These are phyloP conservation scores for Antheraea yamamai DNA, from an alignment of 2,888 invertebrate genomes.

Conservation along the genomic window DNA sequence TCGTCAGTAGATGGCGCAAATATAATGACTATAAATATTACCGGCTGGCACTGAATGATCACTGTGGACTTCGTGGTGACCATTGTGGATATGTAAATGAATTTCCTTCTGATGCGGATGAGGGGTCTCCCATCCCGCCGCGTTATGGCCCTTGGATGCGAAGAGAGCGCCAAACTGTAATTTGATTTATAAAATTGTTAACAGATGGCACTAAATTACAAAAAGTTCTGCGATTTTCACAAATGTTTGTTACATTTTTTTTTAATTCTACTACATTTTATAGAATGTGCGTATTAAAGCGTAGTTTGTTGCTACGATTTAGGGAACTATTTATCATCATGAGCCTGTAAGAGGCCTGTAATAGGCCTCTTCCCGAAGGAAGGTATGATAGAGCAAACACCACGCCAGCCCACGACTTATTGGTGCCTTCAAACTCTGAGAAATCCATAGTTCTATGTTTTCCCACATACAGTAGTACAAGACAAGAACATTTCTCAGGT, in stretches of 20 bases:
- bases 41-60: conserved; percentile 40
- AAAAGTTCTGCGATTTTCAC: not conserved
- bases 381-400: no score
- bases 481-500: no score
- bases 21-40: conserved; percentile 31
- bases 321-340: no score
- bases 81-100: conserved; percentile 74
- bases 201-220: conserved; percentile 14
- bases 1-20: conserved; percentile 26
- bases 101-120: conserved; percentile 65
- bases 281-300: not conserved
- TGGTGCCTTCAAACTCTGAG: no score
- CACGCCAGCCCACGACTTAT: no score
- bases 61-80: conserved; percentile 46
- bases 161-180: conserved; percentile 68
- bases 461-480: no score
- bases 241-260: not conserved
- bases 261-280: not conserved
- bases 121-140: conserved; percentile 52
- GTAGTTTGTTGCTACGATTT: no score
- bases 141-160: conserved; percentile 50
- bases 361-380: no score
- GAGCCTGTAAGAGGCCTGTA: no score
- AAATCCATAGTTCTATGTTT: no score
- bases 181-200: not conserved